Evolutionary conservation across 2,888 invertebrate genomes (phyloP).

Genomic region (Morinoia aosen): DNA sequence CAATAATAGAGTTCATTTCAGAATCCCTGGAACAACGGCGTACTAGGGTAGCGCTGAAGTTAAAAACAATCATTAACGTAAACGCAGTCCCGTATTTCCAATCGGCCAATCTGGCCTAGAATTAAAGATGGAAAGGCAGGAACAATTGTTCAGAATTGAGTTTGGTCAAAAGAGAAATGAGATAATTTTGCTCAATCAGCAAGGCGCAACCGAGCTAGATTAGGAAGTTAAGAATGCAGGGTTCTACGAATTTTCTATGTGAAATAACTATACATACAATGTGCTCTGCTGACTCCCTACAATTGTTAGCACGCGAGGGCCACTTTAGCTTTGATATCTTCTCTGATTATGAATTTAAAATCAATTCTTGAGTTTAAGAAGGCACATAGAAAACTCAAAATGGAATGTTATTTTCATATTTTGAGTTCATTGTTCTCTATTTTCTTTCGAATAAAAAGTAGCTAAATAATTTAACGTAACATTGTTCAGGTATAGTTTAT

Average conservation of each 20-base stretch:
- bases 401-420: no score
- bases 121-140: not conserved
- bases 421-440: no score
- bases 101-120: not conserved
- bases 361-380: no score
- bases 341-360: not conserved
- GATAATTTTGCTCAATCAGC: not conserved
- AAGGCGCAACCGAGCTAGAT: not conserved
- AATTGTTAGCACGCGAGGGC: not conserved
- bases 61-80: not conserved
- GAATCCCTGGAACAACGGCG: not conserved
- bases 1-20: not conserved
- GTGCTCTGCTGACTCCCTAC: not conserved
- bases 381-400: no score
- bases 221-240: not conserved
- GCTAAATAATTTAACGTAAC: no score
- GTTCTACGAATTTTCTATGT: not conserved
- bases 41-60: not conserved
- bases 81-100: not conserved
- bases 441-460: no score
- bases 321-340: not conserved
- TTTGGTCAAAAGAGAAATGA: constrained; percentile 1
- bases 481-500: no score
- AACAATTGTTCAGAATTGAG: not conserved
- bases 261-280: not conserved